These are phyloP conservation scores for Podarcis cretensis DNA, from an alignment of 2,113 vertebrate species.

Conservation along the genomic window DNA sequence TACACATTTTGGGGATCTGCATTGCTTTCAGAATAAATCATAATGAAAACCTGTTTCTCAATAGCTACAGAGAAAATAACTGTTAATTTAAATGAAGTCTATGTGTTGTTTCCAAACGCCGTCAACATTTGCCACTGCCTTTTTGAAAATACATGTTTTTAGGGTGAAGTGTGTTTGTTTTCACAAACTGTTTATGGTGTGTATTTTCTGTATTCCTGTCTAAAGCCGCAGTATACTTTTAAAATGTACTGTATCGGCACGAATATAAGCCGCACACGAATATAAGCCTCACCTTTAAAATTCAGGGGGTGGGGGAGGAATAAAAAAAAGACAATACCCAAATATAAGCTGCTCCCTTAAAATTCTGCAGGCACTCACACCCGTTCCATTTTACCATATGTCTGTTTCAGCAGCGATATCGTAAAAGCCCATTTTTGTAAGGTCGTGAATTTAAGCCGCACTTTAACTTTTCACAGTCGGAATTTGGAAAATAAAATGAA, in stretches of 20 bases:
- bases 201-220: not conserved
- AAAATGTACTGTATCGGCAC: no score
- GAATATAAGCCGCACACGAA: no score
- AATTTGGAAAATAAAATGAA: no score
- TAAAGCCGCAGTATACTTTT: not conserved
- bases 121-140: not conserved
- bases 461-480: not conserved
- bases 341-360: no score
- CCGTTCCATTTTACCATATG: no score
- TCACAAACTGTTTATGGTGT: not conserved
- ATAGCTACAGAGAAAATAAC: constrained; percentile 1
- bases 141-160: not conserved
- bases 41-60: constrained; percentile 25
- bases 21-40: constrained; percentile 48
- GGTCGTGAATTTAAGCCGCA: no score
- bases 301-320: no score
- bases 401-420: no score
- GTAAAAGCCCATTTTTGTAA: no score
- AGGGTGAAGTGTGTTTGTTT: not conserved
- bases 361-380: no score
- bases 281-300: no score
- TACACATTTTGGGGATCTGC: constrained; percentile 7
- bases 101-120: not conserved
- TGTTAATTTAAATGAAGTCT: not conserved
- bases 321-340: no score